These are phyloP conservation scores for Enteromius fasciolatus DNA, from an alignment of 2,797 vertebrate genomes.

Conservation along the genomic window DNA sequence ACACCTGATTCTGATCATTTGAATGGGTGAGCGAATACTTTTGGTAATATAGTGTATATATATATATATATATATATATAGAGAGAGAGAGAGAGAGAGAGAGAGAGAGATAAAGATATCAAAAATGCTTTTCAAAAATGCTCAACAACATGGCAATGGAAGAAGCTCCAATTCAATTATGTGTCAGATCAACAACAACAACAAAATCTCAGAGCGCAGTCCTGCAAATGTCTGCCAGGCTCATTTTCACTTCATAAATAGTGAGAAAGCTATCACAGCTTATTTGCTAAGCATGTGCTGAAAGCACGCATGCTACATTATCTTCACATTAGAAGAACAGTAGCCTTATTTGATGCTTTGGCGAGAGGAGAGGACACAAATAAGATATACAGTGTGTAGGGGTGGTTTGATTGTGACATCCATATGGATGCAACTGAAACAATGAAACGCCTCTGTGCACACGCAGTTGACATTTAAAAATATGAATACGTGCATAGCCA, in stretches of 20 bases:
- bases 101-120: no score
- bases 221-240: slow-evolving; percentile 36
- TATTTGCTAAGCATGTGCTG: slow-evolving; percentile 47
- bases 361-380: background rate
- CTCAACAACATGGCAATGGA: background rate
- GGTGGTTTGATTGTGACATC: slow-evolving; percentile 15
- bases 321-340: background rate
- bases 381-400: background rate
- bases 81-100: no score
- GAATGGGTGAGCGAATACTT: no score
- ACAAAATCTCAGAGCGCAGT: slow-evolving; percentile 18
- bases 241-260: slow-evolving; percentile 53
- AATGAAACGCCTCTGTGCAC: slow-evolving; percentile 11
- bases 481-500: background rate
- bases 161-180: background rate
- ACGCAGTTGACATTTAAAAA: slow-evolving; percentile 41
- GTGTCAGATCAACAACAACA: slow-evolving; percentile 12
- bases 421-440: slow-evolving; percentile 1
- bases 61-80: no score
- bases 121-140: slow-evolving; percentile 5
- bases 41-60: no score
- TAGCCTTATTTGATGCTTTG: slow-evolving; percentile 5
- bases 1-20: no score
- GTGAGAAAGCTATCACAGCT: slow-evolving; percentile 40
- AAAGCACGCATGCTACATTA: slow-evolving; percentile 28